Evolutionary conservation across 2,797 vertebrate genomes (phyloP), one percentile per base, ranked within the genome.

Genomic region (Chrysolophus pictus): DNA sequence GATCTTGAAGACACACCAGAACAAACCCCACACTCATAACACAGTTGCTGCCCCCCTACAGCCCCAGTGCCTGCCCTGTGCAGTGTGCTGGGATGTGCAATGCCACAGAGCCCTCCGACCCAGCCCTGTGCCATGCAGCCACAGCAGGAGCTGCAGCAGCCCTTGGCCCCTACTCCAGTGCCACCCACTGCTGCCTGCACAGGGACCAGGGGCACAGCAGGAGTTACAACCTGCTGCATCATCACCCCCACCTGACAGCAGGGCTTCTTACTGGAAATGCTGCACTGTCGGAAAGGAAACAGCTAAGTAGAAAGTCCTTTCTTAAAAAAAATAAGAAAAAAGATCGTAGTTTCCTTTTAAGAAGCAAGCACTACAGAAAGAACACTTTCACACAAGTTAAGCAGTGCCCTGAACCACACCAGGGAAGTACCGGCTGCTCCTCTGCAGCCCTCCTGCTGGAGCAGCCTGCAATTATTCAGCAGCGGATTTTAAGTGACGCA

Each of bases 1-100:
- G 72, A 55, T 18, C 18, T 42, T 29, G 15, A 67, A 65, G 51
- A 90, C 55, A 11, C 1, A 2, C 21, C 24, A 37, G n/a, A 7
- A 4, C 47, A 68, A 24, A 6, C 1, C 46, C 60, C 16, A 17
- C 19, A 4, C 2, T 17, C 17, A 26, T 5, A 33, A 4, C 7
- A 16, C 37, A 7, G 29, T 9, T 11, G 59, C 64, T 76, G 16
- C 1, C 0, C 31, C 29, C 29, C 53, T 55, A 6, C 28, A 31
- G 53, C 29, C 53, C 29, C 55, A 19, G 55, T 19, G 53, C 29
- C 53, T 56, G 53, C 17, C 18, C 31, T 18, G 29, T 17, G 1
- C 0, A 0, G 33, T 4, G 58, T 33, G 75, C 28, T 2, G 7
- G 42, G 69, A 56, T 69, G 31, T 0, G 0, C 14, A 17, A 28